Evolutionary conservation across 35 echinoderm and acorn worm genomes (phyloP), one percentile per base, ranked within the genome.

Genomic region (Lytechinus pictus): DNA sequence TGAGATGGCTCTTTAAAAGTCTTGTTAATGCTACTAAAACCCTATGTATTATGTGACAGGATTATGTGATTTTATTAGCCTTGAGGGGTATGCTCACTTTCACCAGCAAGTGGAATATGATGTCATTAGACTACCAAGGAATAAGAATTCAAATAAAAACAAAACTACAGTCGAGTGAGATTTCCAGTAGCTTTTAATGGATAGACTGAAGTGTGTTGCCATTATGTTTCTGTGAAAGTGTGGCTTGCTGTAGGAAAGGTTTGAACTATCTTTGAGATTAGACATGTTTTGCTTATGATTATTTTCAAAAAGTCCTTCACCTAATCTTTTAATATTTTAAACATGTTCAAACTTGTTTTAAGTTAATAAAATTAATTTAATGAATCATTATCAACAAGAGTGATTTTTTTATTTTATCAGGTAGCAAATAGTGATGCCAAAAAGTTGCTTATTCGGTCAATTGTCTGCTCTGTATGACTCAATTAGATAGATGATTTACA

Each of bases 401-500:
- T 79, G 66, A 79, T 79, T 5, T n/a, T 2, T n/a, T 0, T 13
- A 7, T 44, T 44, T 44, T 58, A 58, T 58, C 56, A 58, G 56
- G 5, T 58, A 58, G 13, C 56, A 58, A 16, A 79, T 24, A 79
- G 2, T 9, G 7, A n/a, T 0, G 4, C 66, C 21, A 24, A 19
- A 79, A 24, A 24, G 19, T 79, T 5, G 19, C 6, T 4, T 7
- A 24, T 24, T 79, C 7, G 4, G 66, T 1, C 4, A 19, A n/a
- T 79, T 79, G 19, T 24, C 21, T 79, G 16, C 66, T 79, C 6
- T 79, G n/a, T 79, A 16, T 79, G 66, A 79, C 66, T 79, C 66
- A 24, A 79, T 79, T 24, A 79, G 66, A 79, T 79, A 79, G 66
- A n/a, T n/a, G 66, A 79, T 79, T 79, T 79, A 79, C n/a, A 79